Base-by-base conservation (phyloP, 2,888 invertebrate species). In the Carpatolechia fugitivella region DNA sequence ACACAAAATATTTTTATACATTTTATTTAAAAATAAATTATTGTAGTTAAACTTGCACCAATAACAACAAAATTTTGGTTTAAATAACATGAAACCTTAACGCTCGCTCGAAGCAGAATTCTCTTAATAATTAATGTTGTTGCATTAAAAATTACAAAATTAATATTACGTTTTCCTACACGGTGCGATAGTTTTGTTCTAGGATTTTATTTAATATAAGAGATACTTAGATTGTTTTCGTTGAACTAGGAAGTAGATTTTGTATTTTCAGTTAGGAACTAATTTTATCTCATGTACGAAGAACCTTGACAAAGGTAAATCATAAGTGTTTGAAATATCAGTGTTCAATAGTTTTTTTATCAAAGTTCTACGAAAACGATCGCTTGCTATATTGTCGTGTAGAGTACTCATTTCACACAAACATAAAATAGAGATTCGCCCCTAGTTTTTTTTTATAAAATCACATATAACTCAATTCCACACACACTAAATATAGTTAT, bases 11-110 rank as follows among this genome's bases (percentile, higher is more conserved):
- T 44, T 80, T 82, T 85, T 76, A 62, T 72, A 67, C 74, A 60
- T 88, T 89, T 89, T 88, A 88, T 89, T 90, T 84, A 89, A 90
- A 89, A 90, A 90, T 90, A 90, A 89, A 90, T 89, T 88, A 89
- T 88, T 70, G 79, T 81, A 85, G 83, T 85, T 87, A 87, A 87
- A 85, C 80, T 89, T 85, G 88, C 86, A 89, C 85, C 87, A 83
- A 85, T 89, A 89, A 90, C 88, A 89, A 90, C 88, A 86, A 85
- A 89, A 89, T 86, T 87, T 88, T 85, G 85, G 84, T 88, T 85
- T 79, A 76, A 83, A 85, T 81, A 87, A 85, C 80, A 76, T 78
- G 82, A 84, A 86, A 82, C 79, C 78, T 68, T 75, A 82, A 82
- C 79, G 72, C 82, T 80, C 78, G 82, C 82, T 81, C 82, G 78